Evolutionary conservation across 2,888 invertebrate species (phyloP).

Genomic region (Seladonia tumulorum): DNA sequence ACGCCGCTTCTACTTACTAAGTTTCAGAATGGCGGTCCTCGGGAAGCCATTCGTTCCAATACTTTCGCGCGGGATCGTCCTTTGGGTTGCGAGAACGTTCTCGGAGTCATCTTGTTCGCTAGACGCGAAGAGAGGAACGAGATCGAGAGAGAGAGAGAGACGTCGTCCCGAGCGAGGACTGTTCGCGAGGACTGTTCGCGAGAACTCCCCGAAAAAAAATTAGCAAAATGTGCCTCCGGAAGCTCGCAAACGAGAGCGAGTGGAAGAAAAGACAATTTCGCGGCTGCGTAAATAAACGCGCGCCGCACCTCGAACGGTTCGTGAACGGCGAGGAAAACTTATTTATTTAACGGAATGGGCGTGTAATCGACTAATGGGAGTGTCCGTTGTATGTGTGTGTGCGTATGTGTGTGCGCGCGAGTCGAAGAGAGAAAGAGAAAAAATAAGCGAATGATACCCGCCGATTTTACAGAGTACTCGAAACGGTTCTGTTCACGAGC

Average conservation of each 20-base stretch:
- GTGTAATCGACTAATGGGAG: neutral
- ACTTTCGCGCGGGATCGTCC: neutral
- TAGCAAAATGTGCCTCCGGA: conserved; percentile 59
- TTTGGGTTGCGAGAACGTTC: neutral
- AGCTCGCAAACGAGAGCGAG: conserved; percentile 35
- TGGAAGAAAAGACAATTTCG: conserved; percentile 47
- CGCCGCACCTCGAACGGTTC: conserved; percentile 17
- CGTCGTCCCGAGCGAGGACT: neutral
- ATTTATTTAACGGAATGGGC: conserved; percentile 34
- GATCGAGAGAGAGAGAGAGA: neutral
- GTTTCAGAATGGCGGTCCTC: neutral
- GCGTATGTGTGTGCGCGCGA: neutral
- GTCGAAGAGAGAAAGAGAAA: neutral
- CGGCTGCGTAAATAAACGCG: conserved; percentile 17
- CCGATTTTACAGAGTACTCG: conserved; percentile 41
- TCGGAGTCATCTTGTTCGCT: neutral
- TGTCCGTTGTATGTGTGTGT: neutral
- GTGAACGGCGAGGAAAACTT: conserved; percentile 24
- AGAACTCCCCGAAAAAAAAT: conserved; percentile 14
- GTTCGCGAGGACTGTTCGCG: neutral
- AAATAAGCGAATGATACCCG: neutral
- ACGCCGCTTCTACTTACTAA: conserved; percentile 8
- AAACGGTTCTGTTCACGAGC: conserved; percentile 51
- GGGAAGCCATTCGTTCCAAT: neutral
- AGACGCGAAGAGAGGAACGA: neutral